These are phyloP conservation scores for Tyto alba DNA, from an alignment of 2,113 vertebrate species.

Conservation along the genomic window DNA sequence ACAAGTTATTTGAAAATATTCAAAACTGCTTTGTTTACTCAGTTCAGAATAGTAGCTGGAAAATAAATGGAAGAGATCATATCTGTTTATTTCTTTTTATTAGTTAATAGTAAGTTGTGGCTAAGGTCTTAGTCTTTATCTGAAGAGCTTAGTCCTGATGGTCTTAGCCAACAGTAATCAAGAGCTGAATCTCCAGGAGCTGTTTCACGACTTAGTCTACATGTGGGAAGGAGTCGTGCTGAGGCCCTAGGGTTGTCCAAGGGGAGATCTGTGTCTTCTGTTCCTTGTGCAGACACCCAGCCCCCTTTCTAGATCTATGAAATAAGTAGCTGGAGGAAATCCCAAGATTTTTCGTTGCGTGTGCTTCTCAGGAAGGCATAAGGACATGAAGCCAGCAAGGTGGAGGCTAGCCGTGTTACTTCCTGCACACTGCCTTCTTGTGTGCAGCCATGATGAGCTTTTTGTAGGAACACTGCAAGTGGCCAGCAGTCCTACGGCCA, in stretches of 20 bases:
- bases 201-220: neutral
- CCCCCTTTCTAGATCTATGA: neutral
- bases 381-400: fast-evolving
- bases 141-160: neutral
- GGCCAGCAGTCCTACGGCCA: neutral
- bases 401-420: fast-evolving
- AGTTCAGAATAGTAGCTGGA: neutral
- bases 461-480: neutral
- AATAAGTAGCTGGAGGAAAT: neutral
- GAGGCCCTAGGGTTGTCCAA: neutral
- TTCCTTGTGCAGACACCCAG: neutral
- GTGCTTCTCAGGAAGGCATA: neutral
- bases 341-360: neutral
- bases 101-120: neutral
- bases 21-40: neutral
- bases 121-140: neutral
- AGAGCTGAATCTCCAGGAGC: neutral
- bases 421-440: neutral
- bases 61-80: neutral
- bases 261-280: neutral
- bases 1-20: neutral
- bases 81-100: conserved; percentile 24
- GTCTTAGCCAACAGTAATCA: neutral
- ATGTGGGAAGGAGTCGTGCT: neutral
- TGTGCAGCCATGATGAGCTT: fast-evolving